Evolutionary conservation across 2,113 vertebrate genomes (phyloP), one percentile per base, ranked within the genome.

Genomic region (Notechis scutatus): DNA sequence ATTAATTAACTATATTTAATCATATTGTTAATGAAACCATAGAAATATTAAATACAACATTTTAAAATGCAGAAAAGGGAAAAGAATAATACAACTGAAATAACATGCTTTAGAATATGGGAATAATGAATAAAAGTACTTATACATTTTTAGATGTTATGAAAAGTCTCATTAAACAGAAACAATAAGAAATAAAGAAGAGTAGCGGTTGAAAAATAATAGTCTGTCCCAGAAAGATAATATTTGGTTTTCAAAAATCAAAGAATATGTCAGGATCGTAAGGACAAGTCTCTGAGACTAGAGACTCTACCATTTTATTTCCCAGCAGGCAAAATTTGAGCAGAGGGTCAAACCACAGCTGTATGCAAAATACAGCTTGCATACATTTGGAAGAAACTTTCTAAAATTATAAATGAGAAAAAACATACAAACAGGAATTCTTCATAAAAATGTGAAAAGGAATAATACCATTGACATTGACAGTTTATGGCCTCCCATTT

Each of bases 41-140:
- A 23, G 29, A 3, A 86, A 26, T 55, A 85, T 85, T 91, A 23
- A 42, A 24, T 85, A 64, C 39, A 64, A 64, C 61, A 54, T 42
- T 74, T 69, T 4, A 34, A 87, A 87, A 89, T 88, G 57, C 74
- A 23, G 59, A 0, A 23, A 20, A 0, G 94, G 91, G 92, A 91
- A 69, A 1, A 8, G 85, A 93, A 93, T 55, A 55, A 91, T 85
- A 12, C 56, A 91, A 0, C 50, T 91, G 91, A 88, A 91, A 29
- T 24, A 89, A n/a, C 8, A 3, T 0, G 3, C 88, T 1, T 0
- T 0, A 85, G 50, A 90, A 88, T 23, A 50, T 91, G 24, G n/a
- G 34, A 34, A 69, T 92, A 18, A 18, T 0, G 20, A 91, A 29
- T 69, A 47, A 91, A 26, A 64, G 26, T 39, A 8, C n/a, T 14